Conservation (phyloP, 64 coral and sea anemone species). For the Catalaphyllia jardinei region DNA sequence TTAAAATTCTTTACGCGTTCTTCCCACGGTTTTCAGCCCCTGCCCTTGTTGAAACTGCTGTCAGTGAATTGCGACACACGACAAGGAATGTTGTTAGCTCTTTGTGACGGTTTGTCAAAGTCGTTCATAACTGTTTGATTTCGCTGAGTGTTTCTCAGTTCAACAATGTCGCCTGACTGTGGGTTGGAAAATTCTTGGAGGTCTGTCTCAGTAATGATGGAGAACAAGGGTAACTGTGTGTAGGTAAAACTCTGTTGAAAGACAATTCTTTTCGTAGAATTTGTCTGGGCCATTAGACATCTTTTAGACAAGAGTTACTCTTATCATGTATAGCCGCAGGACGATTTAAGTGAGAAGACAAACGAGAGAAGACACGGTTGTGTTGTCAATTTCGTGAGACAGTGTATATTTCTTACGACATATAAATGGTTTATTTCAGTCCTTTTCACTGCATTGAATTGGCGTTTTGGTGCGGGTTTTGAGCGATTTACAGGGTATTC, state of each 20-base stretch:
- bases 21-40: not conserved
- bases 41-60: not conserved
- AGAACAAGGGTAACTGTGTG: no score
- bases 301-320: no score
- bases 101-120: not conserved
- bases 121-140: not conserved
- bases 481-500: not conserved
- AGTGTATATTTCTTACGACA: not conserved
- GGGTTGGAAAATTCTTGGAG: no score
- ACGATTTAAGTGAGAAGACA: not conserved
- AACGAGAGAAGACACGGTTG: not conserved
- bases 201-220: no score
- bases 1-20: constrained; percentile 30
- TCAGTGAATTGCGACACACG: constrained; percentile 11
- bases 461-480: not conserved
- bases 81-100: not conserved
- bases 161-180: no score
- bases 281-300: no score
- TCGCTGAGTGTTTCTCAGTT: not conserved
- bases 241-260: no score
- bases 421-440: not conserved
- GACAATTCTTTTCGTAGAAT: no score
- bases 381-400: no score
- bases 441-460: not conserved
- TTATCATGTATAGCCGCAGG: no score